Percentiles rank a stretch among this genome's conserved stretches.
phyloP scores from a whole-genome alignment of 2,888 invertebrate species.

The Hedya salicella region DNA sequence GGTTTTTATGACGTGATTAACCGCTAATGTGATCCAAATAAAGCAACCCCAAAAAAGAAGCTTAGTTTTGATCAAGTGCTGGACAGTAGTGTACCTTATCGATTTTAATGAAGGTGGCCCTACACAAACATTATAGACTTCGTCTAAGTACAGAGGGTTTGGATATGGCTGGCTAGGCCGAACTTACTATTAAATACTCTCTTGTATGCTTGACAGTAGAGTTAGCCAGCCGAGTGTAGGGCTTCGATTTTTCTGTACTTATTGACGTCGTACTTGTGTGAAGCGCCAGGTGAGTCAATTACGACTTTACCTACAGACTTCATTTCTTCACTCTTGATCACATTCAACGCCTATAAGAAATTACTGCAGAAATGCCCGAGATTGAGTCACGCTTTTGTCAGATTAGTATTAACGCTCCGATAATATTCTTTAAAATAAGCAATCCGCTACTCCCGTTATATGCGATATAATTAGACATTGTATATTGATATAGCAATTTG shows the following conservation, averaged over 20 bases:
- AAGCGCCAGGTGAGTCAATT: background rate
- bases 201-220: no score
- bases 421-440: background rate
- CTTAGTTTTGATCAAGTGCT: background rate
- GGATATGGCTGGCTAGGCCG: no score
- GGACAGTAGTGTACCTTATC: background rate
- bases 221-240: no score
- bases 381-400: background rate
- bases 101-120: no score
- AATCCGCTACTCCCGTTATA: constrained; percentile 10
- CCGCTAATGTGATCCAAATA: no score
- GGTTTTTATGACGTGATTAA: no score
- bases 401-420: constrained; percentile 3
- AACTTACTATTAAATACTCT: no score
- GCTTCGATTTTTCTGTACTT: no score
- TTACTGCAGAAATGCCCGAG: background rate
- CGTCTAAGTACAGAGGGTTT: no score
- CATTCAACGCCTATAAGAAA: background rate
- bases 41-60: background rate
- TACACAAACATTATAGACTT: no score
- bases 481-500: constrained; percentile 26
- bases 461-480: constrained; percentile 19
- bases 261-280: no score
- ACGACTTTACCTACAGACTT: no score
- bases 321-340: background rate